Evolutionary conservation across 2,113 vertebrate species (phyloP).

Genomic region (Tragulus kanchil): DNA sequence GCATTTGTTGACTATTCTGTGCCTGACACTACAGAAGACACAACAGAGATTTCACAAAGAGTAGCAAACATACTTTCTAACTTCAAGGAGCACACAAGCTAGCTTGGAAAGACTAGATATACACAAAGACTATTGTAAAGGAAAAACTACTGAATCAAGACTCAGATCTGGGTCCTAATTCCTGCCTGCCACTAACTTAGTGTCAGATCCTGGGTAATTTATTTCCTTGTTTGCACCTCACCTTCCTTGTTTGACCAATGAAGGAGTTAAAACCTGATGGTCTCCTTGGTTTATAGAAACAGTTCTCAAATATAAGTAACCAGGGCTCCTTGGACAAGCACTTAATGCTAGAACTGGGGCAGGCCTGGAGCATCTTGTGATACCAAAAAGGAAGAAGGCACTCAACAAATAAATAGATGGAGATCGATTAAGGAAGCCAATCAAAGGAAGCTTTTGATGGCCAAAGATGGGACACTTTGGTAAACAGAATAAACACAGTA

Average conservation of each 20-base stretch:
- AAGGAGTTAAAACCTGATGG: not conserved
- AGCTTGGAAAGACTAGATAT: not conserved
- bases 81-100: not conserved
- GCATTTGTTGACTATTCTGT: not conserved
- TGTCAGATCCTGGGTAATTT: not conserved
- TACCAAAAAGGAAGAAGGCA: not conserved
- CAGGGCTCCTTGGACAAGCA: not conserved
- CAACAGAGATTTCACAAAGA: not conserved
- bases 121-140: not conserved
- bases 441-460: not conserved
- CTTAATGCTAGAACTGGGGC: not conserved
- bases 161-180: not conserved
- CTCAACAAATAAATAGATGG: not conserved
- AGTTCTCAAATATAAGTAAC: not conserved
- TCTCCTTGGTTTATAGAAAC: not conserved
- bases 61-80: not conserved
- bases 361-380: not conserved
- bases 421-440: not conserved
- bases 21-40: not conserved
- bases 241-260: not conserved
- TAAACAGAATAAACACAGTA: not conserved
- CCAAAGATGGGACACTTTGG: not conserved
- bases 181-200: not conserved
- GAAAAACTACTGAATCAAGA: not conserved
- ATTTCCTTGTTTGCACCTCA: not conserved